Evolutionary conservation across 2,888 invertebrate species (phyloP).

Genomic region (Idaea aversata): DNA sequence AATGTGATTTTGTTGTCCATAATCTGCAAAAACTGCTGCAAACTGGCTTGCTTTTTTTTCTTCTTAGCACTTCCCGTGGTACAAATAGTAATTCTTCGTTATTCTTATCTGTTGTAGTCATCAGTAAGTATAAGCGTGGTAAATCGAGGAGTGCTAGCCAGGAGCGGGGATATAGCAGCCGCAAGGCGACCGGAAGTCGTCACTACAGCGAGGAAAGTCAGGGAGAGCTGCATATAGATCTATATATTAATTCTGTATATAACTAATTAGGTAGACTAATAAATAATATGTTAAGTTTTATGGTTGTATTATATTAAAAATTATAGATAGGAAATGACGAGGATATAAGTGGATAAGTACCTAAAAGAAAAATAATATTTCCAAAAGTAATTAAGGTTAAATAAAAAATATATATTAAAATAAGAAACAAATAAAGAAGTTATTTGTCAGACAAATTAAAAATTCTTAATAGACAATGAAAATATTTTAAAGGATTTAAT

Average conservation of each 20-base stretch:
- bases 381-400: too few relatives aligned
- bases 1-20: too few relatives aligned
- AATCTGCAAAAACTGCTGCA: too few relatives aligned
- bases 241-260: background rate
- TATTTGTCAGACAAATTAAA: too few relatives aligned
- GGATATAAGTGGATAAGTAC: background rate
- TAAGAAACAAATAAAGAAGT: too few relatives aligned
- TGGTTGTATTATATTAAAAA: background rate
- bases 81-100: background rate
- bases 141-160: conserved; percentile 83
- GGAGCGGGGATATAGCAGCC: conserved; percentile 78
- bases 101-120: conserved; percentile 74
- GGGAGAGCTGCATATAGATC: conserved; percentile 91
- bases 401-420: too few relatives aligned
- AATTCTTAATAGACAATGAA: too few relatives aligned
- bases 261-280: background rate
- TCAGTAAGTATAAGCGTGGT: conserved; percentile 86
- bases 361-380: too few relatives aligned
- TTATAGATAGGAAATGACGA: background rate
- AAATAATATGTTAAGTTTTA: background rate
- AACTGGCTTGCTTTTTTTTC: too few relatives aligned
- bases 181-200: conserved; percentile 88
- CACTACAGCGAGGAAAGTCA: conserved; percentile 89
- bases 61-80: too few relatives aligned
- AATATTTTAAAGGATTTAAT: too few relatives aligned